These are phyloP conservation scores for Eupithecia exiguata DNA, from an alignment of 2,888 invertebrate genomes.

Conservation along the genomic window DNA sequence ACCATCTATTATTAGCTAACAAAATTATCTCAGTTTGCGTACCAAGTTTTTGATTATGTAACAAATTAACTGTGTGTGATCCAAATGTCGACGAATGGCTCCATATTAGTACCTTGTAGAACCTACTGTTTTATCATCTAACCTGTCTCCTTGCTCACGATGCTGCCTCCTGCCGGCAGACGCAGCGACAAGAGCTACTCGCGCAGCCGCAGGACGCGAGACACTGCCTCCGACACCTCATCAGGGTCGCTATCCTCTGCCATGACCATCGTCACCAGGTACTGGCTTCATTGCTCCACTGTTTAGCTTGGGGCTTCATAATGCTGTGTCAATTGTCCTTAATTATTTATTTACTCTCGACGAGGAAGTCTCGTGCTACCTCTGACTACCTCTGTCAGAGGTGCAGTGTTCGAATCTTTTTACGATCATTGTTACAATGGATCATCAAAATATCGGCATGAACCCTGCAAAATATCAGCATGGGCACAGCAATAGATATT, in stretches of 20 bases:
- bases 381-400: too few relatives aligned
- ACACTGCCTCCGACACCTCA: conserved; percentile 71
- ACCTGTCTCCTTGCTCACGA: conserved; percentile 14
- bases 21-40: background rate
- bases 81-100: background rate
- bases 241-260: conserved; percentile 80
- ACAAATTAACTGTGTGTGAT: background rate
- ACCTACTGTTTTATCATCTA: background rate
- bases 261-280: conserved; percentile 83
- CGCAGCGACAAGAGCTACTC: conserved; percentile 80
- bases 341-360: too few relatives aligned
- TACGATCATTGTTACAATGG: too few relatives aligned
- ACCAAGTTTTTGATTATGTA: background rate
- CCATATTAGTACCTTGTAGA: background rate
- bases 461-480: too few relatives aligned
- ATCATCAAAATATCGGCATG: too few relatives aligned
- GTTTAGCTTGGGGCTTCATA: too few relatives aligned
- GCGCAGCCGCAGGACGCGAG: conserved; percentile 64
- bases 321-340: too few relatives aligned
- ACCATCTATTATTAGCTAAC: background rate
- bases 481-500: too few relatives aligned
- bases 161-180: conserved; percentile 55
- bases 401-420: too few relatives aligned
- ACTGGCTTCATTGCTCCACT: conserved; percentile 3
- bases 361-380: too few relatives aligned